Evolutionary conservation across 1,140 invertebrate species (phyloP), one percentile per base, ranked within the genome.

Genomic region (Ips nitidus): DNA sequence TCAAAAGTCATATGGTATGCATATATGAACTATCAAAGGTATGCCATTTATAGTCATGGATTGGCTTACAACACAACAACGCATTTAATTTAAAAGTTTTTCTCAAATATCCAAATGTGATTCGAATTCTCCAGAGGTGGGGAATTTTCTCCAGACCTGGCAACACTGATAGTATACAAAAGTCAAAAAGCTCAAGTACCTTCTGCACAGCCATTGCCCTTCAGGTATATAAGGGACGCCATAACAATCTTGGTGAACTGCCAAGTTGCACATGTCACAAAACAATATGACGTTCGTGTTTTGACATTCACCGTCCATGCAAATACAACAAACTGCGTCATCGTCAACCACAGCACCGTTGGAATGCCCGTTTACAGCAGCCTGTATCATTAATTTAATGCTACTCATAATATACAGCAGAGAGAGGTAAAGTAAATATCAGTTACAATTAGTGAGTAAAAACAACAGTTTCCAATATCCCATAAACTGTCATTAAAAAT

Each of bases 241-340:
- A 82, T 99, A 99, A 80, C 98, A 99, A 82, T 99, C 98, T 82
- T 99, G 97, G 84, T 99, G 97, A 36, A 99, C 97, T 36, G 97
- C 95, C 41, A 99, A 83, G 83, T 99, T 99, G 82, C 97, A 99
- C 95, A 99, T 98, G 83, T 99, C 98, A 85, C 98, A 99, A 82
- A 99, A 99, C 42, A 99, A 84, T 69, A 88, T 88, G 43, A 94
- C 92, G 81, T 98, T 98, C 69, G 93, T 94, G 80, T 98, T 98
- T 78, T 97, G 92, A 82, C 97, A 99, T 79, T 99, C 97, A 6
- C 97, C 97, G 76, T 93, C 91, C 87, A 92, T 90, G 74, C 92
- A 94, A 74, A 99, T 98, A 78, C 94, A 98, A 80, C 98, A 99
- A 1, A 99, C 96, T 7, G 97, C 97, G 85, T 99, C 97, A 78